Conservation (phyloP, 2,888 invertebrate species). For the Notocelia uddmanniana region DNA sequence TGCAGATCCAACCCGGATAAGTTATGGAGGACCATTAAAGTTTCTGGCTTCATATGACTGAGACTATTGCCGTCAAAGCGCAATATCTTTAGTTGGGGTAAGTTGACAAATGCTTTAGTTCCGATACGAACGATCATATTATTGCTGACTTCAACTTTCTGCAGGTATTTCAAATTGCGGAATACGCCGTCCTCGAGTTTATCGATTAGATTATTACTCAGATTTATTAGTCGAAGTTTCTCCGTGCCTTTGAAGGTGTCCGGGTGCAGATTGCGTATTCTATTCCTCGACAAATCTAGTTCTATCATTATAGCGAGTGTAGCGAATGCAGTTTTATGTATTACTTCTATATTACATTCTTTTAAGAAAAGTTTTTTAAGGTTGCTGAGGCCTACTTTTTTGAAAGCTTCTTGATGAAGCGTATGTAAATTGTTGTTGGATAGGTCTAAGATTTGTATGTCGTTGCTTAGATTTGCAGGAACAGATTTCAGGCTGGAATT, state of each 20-base stretch:
- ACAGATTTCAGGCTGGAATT: constrained; percentile 88
- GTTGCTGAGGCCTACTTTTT: constrained; percentile 89
- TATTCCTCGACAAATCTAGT: constrained; percentile 92
- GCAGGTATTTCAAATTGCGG: constrained; percentile 89
- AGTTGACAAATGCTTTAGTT: constrained; percentile 89
- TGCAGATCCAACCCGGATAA: constrained; percentile 91
- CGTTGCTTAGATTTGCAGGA: constrained; percentile 90
- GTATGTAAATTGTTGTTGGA: constrained; percentile 89
- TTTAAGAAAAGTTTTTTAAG: constrained; percentile 92
- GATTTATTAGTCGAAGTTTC: constrained; percentile 89
- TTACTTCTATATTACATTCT: constrained; percentile 89
- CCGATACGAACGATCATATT: constrained; percentile 91
- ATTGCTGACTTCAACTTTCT: constrained; percentile 91
- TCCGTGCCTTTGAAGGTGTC: constrained; percentile 90
- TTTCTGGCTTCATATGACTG: constrained; percentile 88
- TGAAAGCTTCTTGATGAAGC: constrained; percentile 89
- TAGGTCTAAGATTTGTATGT: constrained; percentile 90
- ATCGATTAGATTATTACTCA: constrained; percentile 92
- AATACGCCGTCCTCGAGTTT: constrained; percentile 91
- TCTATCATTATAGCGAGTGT: constrained; percentile 92
- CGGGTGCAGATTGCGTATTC: constrained; percentile 88
- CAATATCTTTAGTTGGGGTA: constrained; percentile 89
- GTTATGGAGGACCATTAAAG: constrained; percentile 88
- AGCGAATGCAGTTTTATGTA: constrained; percentile 91
- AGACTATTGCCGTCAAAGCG: constrained; percentile 92